Evolutionary conservation across 2,113 vertebrate genomes (phyloP).

Genomic region (Abramis brama): DNA sequence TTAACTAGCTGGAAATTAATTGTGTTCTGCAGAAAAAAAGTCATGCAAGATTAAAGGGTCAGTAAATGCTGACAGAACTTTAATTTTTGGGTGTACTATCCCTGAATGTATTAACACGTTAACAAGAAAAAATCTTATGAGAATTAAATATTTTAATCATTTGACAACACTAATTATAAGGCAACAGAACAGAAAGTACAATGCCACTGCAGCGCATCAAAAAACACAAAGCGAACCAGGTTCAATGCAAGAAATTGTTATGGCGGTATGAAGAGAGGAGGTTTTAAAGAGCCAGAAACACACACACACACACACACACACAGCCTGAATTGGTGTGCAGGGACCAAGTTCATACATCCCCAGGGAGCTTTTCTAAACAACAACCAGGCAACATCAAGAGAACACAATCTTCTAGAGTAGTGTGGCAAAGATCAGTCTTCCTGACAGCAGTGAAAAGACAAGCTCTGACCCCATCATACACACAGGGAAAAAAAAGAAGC

Average conservation of each 20-base stretch:
- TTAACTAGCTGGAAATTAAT: not conserved
- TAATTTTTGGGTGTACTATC: not conserved
- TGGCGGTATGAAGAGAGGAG: not conserved
- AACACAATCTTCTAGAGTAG: slow-evolving; percentile 4
- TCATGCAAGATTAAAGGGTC: not conserved
- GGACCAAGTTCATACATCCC: slow-evolving; percentile 18
- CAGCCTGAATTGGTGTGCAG: not conserved
- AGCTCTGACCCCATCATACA: slow-evolving; percentile 24
- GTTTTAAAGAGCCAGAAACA: not conserved
- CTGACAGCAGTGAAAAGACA: slow-evolving; percentile 43
- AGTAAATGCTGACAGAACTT: not conserved
- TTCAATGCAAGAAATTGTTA: not conserved
- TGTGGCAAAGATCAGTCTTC: slow-evolving; percentile 45
- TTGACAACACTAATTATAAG: not conserved
- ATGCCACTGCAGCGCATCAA: not conserved
- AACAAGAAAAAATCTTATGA: not conserved
- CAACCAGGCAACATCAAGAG: slow-evolving; percentile 39
- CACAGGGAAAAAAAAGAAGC: not conserved
- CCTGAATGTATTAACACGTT: not conserved
- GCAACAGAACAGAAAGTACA: not conserved
- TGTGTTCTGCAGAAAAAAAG: not conserved
- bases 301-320: not conserved
- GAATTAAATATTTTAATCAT: not conserved
- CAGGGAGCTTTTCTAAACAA: slow-evolving; percentile 51
- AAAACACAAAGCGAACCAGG: not conserved